These are phyloP conservation scores for Oxyscelio sp. DNA, from an alignment of 2,888 invertebrate genomes.

Conservation along the genomic window DNA sequence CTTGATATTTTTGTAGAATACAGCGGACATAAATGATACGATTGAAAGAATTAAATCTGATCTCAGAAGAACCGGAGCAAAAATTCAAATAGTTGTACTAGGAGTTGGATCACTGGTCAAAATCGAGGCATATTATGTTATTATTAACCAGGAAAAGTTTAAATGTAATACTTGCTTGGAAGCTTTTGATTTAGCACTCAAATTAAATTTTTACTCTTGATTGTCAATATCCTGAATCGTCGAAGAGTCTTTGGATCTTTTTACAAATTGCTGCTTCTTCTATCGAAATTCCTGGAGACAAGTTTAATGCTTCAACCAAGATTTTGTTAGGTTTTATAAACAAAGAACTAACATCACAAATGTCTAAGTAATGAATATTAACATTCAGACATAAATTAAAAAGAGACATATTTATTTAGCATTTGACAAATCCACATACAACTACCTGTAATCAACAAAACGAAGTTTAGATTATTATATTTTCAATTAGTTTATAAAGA, in stretches of 20 bases:
- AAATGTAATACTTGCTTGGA: not conserved
- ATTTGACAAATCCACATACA: too few relatives aligned
- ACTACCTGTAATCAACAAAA: too few relatives aligned
- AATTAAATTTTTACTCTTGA: conserved; percentile 11
- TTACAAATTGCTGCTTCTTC: conserved; percentile 6
- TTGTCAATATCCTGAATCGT: conserved; percentile 16
- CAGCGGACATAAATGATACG: not conserved
- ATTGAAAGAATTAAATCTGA: not conserved
- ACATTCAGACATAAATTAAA: not conserved
- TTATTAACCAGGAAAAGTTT: not conserved
- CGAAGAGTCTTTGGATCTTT: conserved; percentile 17
- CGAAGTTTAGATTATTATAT: too few relatives aligned
- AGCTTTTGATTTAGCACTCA: conserved; percentile 10
- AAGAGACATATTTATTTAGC: too few relatives aligned
- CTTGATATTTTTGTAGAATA: too few relatives aligned
- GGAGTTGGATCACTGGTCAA: not conserved
- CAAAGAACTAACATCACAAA: not conserved
- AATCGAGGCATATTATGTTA: not conserved
- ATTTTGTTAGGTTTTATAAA: not conserved
- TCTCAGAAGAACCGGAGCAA: not conserved
- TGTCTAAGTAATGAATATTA: too few relatives aligned
- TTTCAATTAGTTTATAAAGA: too few relatives aligned
- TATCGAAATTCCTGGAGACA: conserved; percentile 1
- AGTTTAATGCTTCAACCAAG: not conserved
- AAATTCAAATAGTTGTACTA: not conserved